Percentiles rank a stretch among this genome's conserved stretches.
These are phyloP conservation scores for Dermochelys coriacea DNA, from an alignment of 2,797 vertebrate genomes.

Conservation along the genomic window DNA sequence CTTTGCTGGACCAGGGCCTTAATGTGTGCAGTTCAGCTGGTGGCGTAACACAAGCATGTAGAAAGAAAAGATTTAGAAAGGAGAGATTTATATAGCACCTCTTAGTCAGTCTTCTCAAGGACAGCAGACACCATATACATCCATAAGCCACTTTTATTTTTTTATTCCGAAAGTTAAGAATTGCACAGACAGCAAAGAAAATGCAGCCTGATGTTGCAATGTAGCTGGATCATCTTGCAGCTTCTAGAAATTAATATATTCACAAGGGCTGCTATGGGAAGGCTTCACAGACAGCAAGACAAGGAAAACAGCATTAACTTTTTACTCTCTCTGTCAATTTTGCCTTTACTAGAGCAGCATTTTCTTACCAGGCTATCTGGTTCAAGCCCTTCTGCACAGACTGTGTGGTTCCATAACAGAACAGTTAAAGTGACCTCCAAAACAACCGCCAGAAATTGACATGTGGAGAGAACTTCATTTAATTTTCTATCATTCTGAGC, in stretches of 20 bases:
- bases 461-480: not conserved
- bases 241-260: not conserved
- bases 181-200: not conserved
- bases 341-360: not conserved
- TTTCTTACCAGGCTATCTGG: not conserved
- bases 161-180: not conserved
- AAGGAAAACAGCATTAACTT: not conserved
- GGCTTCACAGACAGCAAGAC: not conserved
- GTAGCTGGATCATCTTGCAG: not conserved
- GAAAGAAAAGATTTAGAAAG: too few relatives aligned
- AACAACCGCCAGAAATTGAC: not conserved
- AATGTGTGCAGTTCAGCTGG: not conserved
- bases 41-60: not conserved
- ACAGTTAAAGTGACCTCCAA: not conserved
- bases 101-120: not conserved
- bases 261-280: not conserved
- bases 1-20: not conserved
- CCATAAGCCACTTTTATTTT: fast-evolving
- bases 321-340: not conserved
- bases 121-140: fast-evolving
- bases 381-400: not conserved
- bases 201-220: fast-evolving
- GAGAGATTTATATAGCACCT: not conserved
- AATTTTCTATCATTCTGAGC: not conserved
- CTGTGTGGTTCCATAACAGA: not conserved